A percentile compares a stretch with the other conserved stretches of the same genome.
These are phyloP conservation scores for Adelosebastes latens DNA, from an alignment of 2,797 vertebrate genomes.

Conservation along the genomic window DNA sequence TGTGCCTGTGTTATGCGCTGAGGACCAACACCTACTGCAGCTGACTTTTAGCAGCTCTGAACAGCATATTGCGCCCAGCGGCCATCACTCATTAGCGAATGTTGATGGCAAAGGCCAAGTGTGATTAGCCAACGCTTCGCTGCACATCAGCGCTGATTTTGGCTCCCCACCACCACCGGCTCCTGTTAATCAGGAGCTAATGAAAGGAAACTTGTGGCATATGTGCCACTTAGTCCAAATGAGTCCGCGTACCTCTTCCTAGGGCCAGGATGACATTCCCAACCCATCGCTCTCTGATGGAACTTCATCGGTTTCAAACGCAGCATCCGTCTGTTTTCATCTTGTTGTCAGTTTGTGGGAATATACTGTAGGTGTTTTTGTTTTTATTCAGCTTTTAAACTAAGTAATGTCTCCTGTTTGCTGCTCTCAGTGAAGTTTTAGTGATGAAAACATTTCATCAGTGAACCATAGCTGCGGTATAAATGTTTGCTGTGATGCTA, in stretches of 20 bases:
- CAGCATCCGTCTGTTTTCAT: constrained; percentile 8
- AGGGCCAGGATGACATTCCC: neutral
- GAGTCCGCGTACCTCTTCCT: constrained; percentile 15
- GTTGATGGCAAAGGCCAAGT: constrained; percentile 71
- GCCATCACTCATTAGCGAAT: constrained; percentile 55
- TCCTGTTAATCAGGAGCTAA: constrained; percentile 63
- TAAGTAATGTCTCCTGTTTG: neutral
- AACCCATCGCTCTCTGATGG: neutral
- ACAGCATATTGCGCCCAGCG: constrained; percentile 48
- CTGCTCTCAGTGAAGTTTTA: neutral
- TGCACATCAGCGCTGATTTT: constrained; percentile 61
- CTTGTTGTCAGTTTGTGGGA: neutral
- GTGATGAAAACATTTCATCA: constrained; percentile 16
- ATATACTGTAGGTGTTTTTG: too few species aligned
- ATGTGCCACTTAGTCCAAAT: constrained; percentile 35
- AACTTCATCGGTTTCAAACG: neutral
- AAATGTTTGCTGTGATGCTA: constrained; percentile 11
- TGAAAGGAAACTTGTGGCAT: constrained; percentile 62
- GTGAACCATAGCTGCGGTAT: constrained; percentile 2
- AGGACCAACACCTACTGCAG: constrained; percentile 17
- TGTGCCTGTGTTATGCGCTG: constrained; percentile 22
- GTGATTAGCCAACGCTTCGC: constrained; percentile 60
- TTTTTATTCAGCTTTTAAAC: constrained; percentile 27
- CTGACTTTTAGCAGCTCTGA: constrained; percentile 44
- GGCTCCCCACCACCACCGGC: constrained; percentile 44